Conservation (phyloP, 2,888 invertebrate species). For the Agrochola lota region DNA sequence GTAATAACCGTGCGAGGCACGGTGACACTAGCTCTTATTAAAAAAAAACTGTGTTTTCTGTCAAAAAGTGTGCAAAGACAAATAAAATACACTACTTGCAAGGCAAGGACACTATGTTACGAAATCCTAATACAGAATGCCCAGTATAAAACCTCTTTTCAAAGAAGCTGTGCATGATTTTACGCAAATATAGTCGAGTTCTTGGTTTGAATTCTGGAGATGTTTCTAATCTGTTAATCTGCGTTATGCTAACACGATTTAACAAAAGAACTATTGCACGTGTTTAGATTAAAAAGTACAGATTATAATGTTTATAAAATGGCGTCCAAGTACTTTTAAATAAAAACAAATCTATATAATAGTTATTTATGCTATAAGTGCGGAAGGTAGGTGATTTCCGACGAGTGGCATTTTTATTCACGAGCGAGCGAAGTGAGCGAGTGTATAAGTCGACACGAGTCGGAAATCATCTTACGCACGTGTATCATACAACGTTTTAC, state of each 20-base stretch:
- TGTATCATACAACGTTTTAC: no score
- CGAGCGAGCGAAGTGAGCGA: no score
- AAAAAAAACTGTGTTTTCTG: background rate
- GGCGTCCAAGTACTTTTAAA: background rate
- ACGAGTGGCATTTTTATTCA: no score
- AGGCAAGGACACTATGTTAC: background rate
- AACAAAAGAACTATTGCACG: constrained; percentile 23
- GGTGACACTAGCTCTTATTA: background rate
- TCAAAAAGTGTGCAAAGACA: background rate
- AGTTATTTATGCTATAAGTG: no score
- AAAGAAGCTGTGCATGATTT: constrained; percentile 12
- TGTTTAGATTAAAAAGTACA: constrained; percentile 16
- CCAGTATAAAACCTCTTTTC: background rate
- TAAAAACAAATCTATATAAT: no score
- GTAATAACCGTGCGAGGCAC: no score
- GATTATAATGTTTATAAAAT: constrained; percentile 5
- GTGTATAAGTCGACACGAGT: no score
- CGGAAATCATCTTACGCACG: no score
- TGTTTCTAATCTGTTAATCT: constrained; percentile 17
- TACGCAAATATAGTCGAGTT: constrained; percentile 15
- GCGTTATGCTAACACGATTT: background rate
- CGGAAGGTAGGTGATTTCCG: no score
- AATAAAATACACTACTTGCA: constrained; percentile 1
- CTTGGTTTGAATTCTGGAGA: constrained; percentile 6
- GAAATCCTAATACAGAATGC: constrained; percentile 9